Base-by-base conservation (phyloP, 2,888 invertebrate genomes). In the Autographa pulchrina region DNA sequence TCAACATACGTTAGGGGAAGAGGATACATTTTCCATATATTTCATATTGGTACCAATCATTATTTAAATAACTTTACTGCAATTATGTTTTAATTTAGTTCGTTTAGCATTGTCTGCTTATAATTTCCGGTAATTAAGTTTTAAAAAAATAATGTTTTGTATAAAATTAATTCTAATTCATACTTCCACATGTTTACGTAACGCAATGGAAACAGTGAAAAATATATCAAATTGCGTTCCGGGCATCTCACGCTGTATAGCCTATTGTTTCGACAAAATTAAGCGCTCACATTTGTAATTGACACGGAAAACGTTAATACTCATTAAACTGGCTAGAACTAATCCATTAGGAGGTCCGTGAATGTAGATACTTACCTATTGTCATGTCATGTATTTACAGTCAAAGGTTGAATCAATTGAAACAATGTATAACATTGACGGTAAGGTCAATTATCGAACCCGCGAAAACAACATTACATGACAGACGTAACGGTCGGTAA, bases 361-460 rank as follows among this genome's bases (percentile, higher is more conserved):
- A 54, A 48, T 11, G 59, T 25, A 31, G 32, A 6, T 32, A 32
- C 16, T 59, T 6, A 41, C n/a, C 20, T 64, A 14, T n/a, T 52
- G 4, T 13, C 76, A 76, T 58, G 77, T 72, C 74, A 82, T 70
- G 59, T 60, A 56, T 32, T 41, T 43, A 68, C 14, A 63, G 63
- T 62, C 70, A 75, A 90, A 91, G 90, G 89, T 83, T 70, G 88
- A 88, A 89, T 82, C 85, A 91, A 90, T 89, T 87, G 85, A 85
- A 88, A 82, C 83, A 83, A 85, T 72, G 72, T 76, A 69, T 87
- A 92, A 92, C 93, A 92, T 92, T 92, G 91, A 79, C 74, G 73
- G 78, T 85, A 88, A 92, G 90, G 92, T 88, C 93, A 95, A 93
- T 94, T 94, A 94, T 89, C 92, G 80, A 65, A 74, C 65, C 77